Evolutionary conservation across 1,140 invertebrate genomes (phyloP).

Genomic region (Drosophila carrolli): DNA sequence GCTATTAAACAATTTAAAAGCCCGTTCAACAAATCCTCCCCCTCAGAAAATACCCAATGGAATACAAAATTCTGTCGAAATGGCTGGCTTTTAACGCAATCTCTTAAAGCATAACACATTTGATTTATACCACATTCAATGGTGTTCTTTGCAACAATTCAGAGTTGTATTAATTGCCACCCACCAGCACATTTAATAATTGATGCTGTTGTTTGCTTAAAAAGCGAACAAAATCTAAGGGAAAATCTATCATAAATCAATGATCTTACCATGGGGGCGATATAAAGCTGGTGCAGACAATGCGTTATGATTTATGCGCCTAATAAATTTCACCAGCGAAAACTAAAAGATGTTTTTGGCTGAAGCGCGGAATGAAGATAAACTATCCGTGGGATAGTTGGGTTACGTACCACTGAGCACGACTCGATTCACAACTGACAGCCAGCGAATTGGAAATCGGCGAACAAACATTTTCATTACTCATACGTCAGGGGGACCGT

Average conservation of each 20-base stretch:
- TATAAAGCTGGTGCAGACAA: constrained; percentile 16
- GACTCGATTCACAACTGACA: constrained; percentile 46
- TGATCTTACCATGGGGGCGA: constrained; percentile 1
- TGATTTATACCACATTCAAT: constrained; percentile 24
- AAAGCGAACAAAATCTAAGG: constrained; percentile 27
- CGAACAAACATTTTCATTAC: constrained; percentile 63
- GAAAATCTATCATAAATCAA: constrained; percentile 27
- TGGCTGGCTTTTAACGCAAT: constrained; percentile 27
- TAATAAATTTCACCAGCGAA: constrained; percentile 35
- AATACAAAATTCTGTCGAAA: constrained; percentile 19
- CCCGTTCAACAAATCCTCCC: constrained; percentile 1
- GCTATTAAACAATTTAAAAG: constrained; percentile 29
- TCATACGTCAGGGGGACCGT: constrained; percentile 59
- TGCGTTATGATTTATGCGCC: constrained; percentile 48
- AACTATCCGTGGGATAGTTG: constrained; percentile 4
- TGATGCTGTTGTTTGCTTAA: constrained; percentile 44
- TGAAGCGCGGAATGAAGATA: constrained; percentile 8
- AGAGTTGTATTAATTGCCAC: constrained; percentile 13
- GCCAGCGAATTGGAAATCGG: constrained; percentile 58
- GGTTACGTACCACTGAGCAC: constrained; percentile 10
- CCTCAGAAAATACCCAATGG: constrained; percentile 4
- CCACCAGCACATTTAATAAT: constrained; percentile 25
- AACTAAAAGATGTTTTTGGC: constrained; percentile 22
- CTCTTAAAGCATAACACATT: constrained; percentile 26
- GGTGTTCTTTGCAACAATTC: constrained; percentile 6